These are phyloP conservation scores for Bombus huntii DNA, from an alignment of 1,140 invertebrate genomes.

Conservation along the genomic window DNA sequence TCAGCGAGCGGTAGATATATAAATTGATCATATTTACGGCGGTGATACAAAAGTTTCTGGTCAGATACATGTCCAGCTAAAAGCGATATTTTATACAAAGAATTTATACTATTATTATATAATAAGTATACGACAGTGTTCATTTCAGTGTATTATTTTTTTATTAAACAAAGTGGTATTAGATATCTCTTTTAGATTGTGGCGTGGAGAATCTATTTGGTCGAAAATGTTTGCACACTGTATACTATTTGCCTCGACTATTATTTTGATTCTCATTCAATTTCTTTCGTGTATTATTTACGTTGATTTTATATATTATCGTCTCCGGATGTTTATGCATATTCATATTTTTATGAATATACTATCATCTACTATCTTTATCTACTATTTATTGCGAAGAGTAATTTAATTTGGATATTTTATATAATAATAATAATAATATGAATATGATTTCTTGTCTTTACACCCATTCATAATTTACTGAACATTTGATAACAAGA, in stretches of 20 bases:
- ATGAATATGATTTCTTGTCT: too few species aligned
- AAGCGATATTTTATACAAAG: not conserved
- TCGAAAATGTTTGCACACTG: too few species aligned
- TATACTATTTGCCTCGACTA: not conserved
- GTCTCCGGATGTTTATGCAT: too few species aligned
- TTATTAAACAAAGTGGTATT: not conserved
- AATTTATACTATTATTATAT: not conserved
- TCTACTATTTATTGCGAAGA: not conserved
- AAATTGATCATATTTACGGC: not conserved
- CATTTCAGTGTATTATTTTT: too few species aligned
- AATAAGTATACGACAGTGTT: too few species aligned
- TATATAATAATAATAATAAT: too few species aligned
- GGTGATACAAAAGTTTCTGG: not conserved
- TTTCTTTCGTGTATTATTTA: not conserved
- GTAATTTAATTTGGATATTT: not conserved
- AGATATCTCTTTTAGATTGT: not conserved
- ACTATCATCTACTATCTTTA: too few species aligned
- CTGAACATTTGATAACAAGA: not conserved
- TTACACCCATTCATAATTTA: not conserved
- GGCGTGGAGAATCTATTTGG: too few species aligned
- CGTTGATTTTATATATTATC: not conserved
- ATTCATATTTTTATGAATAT: not conserved
- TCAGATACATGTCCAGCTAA: not conserved
- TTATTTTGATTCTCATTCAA: not conserved
- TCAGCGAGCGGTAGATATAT: not conserved